Conservation (phyloP, 2,888 invertebrate genomes). For the Argyresthia goedartella region DNA sequence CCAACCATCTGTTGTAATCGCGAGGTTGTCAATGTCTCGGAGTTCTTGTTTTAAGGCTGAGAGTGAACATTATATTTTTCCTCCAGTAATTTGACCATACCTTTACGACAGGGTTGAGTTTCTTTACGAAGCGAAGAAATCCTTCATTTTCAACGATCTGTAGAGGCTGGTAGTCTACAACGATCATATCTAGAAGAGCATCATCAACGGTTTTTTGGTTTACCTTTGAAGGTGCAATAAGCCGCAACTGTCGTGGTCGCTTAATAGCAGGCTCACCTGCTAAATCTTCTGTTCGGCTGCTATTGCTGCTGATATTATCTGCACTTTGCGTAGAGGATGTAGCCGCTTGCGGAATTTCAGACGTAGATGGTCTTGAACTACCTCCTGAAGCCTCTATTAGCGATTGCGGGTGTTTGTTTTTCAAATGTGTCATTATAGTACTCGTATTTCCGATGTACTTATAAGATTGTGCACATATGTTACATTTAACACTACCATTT, state of each 20-base stretch:
- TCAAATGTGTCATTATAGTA: background rate
- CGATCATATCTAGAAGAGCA: constrained; percentile 19
- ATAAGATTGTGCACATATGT: background rate
- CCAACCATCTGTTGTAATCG: constrained; percentile 19
- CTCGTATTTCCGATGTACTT: background rate
- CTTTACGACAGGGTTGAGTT: constrained; percentile 19
- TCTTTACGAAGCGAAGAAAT: constrained; percentile 20
- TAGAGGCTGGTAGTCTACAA: constrained; percentile 23
- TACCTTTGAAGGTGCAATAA: too few species aligned
- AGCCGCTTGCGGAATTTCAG: too few species aligned
- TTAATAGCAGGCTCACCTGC: too few species aligned
- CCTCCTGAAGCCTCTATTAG: too few species aligned
- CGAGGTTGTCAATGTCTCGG: constrained; percentile 10
- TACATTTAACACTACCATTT: background rate
- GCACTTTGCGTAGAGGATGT: too few species aligned
- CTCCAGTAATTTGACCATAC: constrained; percentile 16
- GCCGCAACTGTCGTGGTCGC: too few species aligned
- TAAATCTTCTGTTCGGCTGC: too few species aligned
- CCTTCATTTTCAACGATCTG: constrained; percentile 24
- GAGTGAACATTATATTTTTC: constrained; percentile 13
- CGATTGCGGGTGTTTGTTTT: background rate
- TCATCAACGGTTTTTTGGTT: constrained; percentile 9
- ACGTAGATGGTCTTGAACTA: too few species aligned
- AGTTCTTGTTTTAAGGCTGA: constrained; percentile 7
- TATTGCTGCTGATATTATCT: too few species aligned